Conservation (phyloP, 1,140 invertebrate genomes). For the Drosophila yakuba region DNA sequence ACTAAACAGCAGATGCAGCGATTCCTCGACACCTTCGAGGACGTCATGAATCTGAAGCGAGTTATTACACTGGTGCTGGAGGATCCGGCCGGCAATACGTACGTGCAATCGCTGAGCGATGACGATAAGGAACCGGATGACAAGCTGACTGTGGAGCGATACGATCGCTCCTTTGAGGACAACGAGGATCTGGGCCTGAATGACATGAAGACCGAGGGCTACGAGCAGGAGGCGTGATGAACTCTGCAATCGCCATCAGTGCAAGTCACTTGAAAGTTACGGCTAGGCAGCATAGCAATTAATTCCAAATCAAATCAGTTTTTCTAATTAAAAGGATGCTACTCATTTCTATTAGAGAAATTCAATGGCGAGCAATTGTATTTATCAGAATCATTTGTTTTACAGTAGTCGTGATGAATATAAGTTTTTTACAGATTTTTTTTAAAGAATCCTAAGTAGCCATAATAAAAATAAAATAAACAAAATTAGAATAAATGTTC, state of each 20-base stretch:
- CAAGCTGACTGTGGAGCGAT: slow-evolving; percentile 91
- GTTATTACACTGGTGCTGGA: slow-evolving; percentile 93
- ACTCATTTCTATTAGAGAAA: too few species aligned
- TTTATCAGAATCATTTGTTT: too few species aligned
- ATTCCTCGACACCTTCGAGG: slow-evolving; percentile 90
- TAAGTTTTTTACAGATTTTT: not conserved
- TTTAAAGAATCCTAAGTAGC: not conserved
- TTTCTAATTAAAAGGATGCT: too few species aligned
- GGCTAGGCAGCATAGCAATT: not conserved
- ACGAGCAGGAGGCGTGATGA: slow-evolving; percentile 67
- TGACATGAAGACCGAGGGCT: slow-evolving; percentile 96
- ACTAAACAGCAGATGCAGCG: slow-evolving; percentile 84
- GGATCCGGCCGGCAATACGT: slow-evolving; percentile 99
- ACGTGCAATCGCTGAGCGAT: slow-evolving; percentile 94
- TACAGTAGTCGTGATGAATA: too few species aligned
- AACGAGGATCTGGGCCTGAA: slow-evolving; percentile 98
- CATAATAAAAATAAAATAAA: not conserved
- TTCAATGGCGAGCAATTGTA: too few species aligned
- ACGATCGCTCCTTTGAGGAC: slow-evolving; percentile 94
- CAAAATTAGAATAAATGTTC: too few species aligned
- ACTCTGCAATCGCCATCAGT: slow-evolving; percentile 17
- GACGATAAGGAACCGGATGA: slow-evolving; percentile 89
- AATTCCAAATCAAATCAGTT: slow-evolving; percentile 1
- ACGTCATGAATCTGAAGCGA: slow-evolving; percentile 88
- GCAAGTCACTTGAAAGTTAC: not conserved